These are phyloP conservation scores for Suillia variegata DNA, from an alignment of 2,888 invertebrate genomes.

Conservation along the genomic window DNA sequence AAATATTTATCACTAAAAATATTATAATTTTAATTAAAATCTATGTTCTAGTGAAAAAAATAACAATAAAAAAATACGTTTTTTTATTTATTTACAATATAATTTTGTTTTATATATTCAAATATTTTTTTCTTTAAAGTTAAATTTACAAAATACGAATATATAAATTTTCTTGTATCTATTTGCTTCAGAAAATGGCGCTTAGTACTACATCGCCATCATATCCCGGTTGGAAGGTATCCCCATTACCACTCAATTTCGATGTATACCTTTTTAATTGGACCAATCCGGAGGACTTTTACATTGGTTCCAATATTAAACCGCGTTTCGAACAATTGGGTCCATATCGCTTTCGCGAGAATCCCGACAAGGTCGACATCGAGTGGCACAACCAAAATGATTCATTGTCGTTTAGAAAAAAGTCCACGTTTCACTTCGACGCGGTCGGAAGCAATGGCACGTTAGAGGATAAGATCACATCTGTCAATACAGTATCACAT, in stretches of 20 bases:
- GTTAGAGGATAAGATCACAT: constrained; percentile 72
- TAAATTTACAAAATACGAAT: too few relatives aligned
- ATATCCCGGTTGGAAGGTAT: constrained; percentile 73
- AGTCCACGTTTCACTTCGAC: constrained; percentile 74
- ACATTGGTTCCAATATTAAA: constrained; percentile 65
- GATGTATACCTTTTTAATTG: constrained; percentile 79
- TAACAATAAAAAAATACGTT: too few relatives aligned
- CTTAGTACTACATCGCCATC: constrained; percentile 68
- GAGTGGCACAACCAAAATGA: constrained; percentile 72
- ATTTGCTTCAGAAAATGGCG: constrained; percentile 66
- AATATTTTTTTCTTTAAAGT: neutral
- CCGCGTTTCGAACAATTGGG: constrained; percentile 66
- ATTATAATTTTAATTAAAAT: too few relatives aligned
- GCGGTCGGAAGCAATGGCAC: constrained; percentile 70
- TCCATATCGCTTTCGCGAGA: constrained; percentile 71
- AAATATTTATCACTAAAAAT: too few relatives aligned
- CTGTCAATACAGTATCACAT: constrained; percentile 77
- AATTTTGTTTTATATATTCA: constrained; percentile 3
- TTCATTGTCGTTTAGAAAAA: constrained; percentile 75
- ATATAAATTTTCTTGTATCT: too few relatives aligned
- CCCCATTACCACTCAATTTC: constrained; percentile 68
- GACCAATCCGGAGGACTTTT: constrained; percentile 75
- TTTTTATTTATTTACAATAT: neutral
- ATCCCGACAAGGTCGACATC: constrained; percentile 73
- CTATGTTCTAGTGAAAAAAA: too few relatives aligned